These are phyloP conservation scores for Decapterus maruadsi DNA, from an alignment of 2,797 vertebrate species.

Conservation along the genomic window DNA sequence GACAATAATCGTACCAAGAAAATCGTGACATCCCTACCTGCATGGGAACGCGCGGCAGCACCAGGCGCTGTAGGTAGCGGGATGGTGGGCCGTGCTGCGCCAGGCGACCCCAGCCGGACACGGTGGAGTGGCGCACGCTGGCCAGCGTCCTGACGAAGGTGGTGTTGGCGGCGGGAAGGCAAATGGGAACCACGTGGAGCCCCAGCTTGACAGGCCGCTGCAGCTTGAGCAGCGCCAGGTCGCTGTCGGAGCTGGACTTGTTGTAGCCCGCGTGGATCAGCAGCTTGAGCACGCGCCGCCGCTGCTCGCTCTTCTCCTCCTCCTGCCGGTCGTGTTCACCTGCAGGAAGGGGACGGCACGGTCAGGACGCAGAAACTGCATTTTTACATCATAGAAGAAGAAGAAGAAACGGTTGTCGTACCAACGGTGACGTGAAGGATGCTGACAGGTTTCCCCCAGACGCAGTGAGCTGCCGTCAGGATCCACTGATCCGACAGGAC, in stretches of 20 bases:
- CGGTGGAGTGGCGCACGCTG: slow-evolving; percentile 83
- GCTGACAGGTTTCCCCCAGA: slow-evolving; percentile 50
- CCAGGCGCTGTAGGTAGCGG: slow-evolving; percentile 84
- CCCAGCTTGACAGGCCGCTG: slow-evolving; percentile 78
- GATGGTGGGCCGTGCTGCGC: slow-evolving; percentile 82
- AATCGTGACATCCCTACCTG: no score
- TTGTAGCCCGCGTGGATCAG: slow-evolving; percentile 84
- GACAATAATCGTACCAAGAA: no score
- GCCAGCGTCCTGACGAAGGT: slow-evolving; percentile 84
- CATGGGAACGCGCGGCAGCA: slow-evolving; percentile 78
- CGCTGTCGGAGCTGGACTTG: slow-evolving; percentile 74
- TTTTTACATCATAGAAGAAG: no score
- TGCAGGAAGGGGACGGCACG: slow-evolving; percentile 49
- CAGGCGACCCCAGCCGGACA: slow-evolving; percentile 95
- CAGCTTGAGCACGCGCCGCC: slow-evolving; percentile 73
- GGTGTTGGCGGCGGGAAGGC: slow-evolving; percentile 85
- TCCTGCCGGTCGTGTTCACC: slow-evolving; percentile 84
- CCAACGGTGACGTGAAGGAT: slow-evolving; percentile 83
- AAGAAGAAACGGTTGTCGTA: slow-evolving; percentile 55
- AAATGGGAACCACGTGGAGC: slow-evolving; percentile 86
- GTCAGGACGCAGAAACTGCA: no score
- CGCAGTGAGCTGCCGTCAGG: slow-evolving; percentile 93
- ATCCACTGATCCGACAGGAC: slow-evolving; percentile 89
- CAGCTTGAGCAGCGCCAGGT: slow-evolving; percentile 90
- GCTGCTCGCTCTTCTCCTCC: slow-evolving; percentile 85